These are phyloP conservation scores for Caenorhabditis sp. DNA, from an alignment of 2,888 invertebrate genomes.

Conservation along the genomic window DNA sequence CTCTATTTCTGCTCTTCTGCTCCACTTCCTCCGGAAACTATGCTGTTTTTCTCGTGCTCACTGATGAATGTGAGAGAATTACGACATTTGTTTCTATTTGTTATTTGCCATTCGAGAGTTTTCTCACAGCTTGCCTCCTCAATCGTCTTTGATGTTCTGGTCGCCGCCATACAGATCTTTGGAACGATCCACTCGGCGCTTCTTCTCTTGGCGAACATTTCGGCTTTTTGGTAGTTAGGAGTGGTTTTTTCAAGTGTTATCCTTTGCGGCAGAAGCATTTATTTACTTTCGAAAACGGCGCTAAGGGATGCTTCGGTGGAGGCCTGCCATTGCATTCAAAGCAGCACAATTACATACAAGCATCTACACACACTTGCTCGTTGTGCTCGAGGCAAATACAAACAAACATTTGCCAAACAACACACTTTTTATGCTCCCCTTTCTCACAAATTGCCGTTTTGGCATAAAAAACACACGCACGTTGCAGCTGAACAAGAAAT, in stretches of 20 bases:
- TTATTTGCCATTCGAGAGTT: constrained; percentile 16
- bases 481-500: constrained; percentile 10
- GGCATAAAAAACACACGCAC: constrained; percentile 42
- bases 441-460: constrained; percentile 51
- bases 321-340: constrained; percentile 61
- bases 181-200: constrained; percentile 47
- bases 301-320: constrained; percentile 52
- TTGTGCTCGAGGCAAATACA: constrained; percentile 62
- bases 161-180: constrained; percentile 40
- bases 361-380: constrained; percentile 59
- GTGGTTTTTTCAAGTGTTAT: constrained; percentile 60
- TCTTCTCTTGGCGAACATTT: constrained; percentile 28
- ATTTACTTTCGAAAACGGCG: constrained; percentile 60
- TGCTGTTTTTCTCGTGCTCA: constrained; percentile 30
- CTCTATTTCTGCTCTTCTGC: not conserved
- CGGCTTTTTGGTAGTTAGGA: constrained; percentile 57
- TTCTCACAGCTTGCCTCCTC: not conserved
- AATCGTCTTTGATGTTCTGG: not conserved
- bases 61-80: constrained; percentile 48
- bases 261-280: constrained; percentile 59
- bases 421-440: constrained; percentile 48
- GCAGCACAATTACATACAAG: constrained; percentile 64
- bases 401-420: constrained; percentile 59
- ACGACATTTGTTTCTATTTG: constrained; percentile 25
- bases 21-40: not conserved